These are phyloP conservation scores for Montipora cactus DNA, from an alignment of 64 coral and sea anemone species.

Conservation along the genomic window DNA sequence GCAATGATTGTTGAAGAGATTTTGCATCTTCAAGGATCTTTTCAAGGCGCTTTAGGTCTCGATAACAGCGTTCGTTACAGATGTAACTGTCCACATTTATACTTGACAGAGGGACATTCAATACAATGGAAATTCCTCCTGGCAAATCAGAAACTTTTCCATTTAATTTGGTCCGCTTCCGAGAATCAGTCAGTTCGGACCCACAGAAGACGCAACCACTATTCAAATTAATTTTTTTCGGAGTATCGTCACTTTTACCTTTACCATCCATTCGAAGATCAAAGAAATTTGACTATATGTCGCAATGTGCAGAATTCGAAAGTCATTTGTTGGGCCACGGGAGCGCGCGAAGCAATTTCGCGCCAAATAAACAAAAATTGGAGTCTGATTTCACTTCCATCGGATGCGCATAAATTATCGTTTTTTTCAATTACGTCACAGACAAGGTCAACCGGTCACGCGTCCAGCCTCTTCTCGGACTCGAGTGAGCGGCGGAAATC, in stretches of 20 bases:
- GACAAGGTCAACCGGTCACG: conserved; percentile 22
- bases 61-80: conserved; percentile 15
- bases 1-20: conserved; percentile 4
- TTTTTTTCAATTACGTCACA: neutral
- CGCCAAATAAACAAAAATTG: conserved; percentile 31
- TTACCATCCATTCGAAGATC: neutral
- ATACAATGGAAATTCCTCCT: neutral
- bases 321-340: neutral
- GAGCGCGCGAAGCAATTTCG: neutral
- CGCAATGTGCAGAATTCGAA: neutral
- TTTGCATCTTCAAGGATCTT: conserved; percentile 24
- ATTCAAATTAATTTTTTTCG: conserved; percentile 1
- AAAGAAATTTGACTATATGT: neutral
- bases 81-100: conserved; percentile 16
- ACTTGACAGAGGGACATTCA: conserved; percentile 17
- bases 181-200: neutral
- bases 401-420: conserved; percentile 14
- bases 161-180: neutral
- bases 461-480: conserved; percentile 18
- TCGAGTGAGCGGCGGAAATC: neutral
- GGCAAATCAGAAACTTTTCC: conserved; percentile 28
- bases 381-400: neutral
- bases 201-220: conserved; percentile 20
- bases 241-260: neutral
- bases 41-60: conserved; percentile 7